These are phyloP conservation scores for Varecia variegata DNA, from an alignment of 2,797 vertebrate genomes.

Conservation along the genomic window DNA sequence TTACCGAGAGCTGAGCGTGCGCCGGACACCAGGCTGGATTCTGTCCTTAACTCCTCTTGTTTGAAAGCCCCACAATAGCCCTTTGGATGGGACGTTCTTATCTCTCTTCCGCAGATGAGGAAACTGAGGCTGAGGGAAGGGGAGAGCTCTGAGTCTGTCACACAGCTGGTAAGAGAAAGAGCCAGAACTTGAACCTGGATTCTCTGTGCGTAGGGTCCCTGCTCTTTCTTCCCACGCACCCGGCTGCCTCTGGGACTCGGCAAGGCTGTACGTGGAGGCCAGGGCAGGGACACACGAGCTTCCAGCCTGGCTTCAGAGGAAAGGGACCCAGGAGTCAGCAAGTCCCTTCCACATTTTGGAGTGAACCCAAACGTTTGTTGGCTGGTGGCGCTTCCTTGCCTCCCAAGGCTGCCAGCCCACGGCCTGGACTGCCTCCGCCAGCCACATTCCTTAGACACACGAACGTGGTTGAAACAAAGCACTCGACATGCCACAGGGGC, in stretches of 20 bases:
- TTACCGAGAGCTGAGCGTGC: fast-evolving
- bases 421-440: fast-evolving
- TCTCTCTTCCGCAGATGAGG: neutral
- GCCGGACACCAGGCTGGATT: neutral
- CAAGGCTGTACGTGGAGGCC: neutral
- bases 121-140: neutral
- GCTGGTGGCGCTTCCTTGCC: neutral
- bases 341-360: neutral
- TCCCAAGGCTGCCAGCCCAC: neutral
- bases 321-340: neutral
- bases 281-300: no score
- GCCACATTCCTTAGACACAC: neutral
- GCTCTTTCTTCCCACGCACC: neutral
- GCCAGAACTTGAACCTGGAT: neutral
- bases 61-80: neutral
- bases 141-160: neutral
- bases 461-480: neutral
- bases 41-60: neutral
- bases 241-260: neutral
- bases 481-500: fast-evolving
- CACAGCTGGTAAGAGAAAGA: neutral
- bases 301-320: neutral
- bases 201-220: neutral
- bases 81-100: neutral
- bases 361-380: neutral